Evolutionary conservation across 2,888 invertebrate species (phyloP).

Genomic region (Sepiola atlantica): DNA sequence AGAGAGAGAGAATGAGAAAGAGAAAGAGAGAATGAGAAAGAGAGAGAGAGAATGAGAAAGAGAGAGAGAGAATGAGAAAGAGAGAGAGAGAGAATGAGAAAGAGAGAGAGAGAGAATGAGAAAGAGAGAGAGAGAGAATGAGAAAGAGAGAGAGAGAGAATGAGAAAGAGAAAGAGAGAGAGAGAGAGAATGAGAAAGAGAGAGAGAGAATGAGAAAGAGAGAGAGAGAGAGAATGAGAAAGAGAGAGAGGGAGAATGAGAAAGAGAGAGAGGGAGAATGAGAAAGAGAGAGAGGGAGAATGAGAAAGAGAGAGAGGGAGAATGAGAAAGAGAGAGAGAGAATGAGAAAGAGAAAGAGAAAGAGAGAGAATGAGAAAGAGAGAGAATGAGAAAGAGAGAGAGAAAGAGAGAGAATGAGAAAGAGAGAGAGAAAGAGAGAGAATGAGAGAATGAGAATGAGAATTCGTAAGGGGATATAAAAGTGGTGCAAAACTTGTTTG

Average conservation of each 20-base stretch:
- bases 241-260: neutral
- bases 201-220: neutral
- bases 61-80: neutral
- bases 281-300: no score
- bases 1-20: neutral
- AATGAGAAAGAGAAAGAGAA: no score
- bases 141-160: conserved; percentile 38
- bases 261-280: neutral
- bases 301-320: no score
- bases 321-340: no score
- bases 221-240: neutral
- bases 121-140: conserved; percentile 2
- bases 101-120: neutral
- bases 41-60: neutral
- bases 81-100: no score
- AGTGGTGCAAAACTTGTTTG: no score
- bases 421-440: no score
- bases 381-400: no score
- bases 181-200: neutral
- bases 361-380: no score
- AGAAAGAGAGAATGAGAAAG: neutral
- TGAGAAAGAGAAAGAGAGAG: conserved; percentile 34
- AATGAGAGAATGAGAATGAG: no score
- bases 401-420: no score
- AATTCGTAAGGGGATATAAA: no score